Evolutionary conservation across 2,797 vertebrate genomes (phyloP).

Genomic region (Decapterus maruadsi): DNA sequence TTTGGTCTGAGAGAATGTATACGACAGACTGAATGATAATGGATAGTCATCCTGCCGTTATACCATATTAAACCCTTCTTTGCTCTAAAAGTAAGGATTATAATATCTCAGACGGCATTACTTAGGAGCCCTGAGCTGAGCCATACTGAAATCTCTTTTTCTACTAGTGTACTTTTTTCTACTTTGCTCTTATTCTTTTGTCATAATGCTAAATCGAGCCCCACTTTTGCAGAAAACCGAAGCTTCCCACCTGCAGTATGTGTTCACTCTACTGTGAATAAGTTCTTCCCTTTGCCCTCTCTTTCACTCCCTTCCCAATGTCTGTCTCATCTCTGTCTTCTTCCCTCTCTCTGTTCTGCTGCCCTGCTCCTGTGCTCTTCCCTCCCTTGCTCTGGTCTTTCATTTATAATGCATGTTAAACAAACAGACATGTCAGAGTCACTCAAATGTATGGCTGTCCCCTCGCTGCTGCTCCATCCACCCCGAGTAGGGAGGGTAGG

Average conservation of each 20-base stretch:
- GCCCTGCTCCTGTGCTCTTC: constrained; percentile 41
- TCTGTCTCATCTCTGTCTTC: constrained; percentile 21
- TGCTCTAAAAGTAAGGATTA: constrained; percentile 19
- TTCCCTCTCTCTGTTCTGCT: constrained; percentile 32
- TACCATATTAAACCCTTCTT: constrained; percentile 1
- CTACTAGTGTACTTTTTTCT: constrained; percentile 1
- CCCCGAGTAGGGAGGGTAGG: constrained; percentile 4
- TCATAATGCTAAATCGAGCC: neutral
- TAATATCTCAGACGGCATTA: constrained; percentile 22
- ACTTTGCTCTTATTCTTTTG: constrained; percentile 9
- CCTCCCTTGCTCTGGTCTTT: constrained; percentile 61
- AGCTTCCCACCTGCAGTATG: constrained; percentile 27
- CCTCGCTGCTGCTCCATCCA: constrained; percentile 36
- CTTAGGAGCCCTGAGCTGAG: constrained; percentile 20
- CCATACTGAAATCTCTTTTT: constrained; percentile 26
- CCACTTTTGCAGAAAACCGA: constrained; percentile 28
- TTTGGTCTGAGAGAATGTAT: constrained; percentile 44
- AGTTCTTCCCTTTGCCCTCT: constrained; percentile 29
- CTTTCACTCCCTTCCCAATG: constrained; percentile 3
- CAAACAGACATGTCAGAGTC: constrained; percentile 79
- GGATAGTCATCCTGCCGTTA: constrained; percentile 9
- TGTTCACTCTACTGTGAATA: constrained; percentile 39
- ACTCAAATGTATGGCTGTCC: constrained; percentile 65
- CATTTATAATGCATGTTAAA: constrained; percentile 80
- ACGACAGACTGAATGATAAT: constrained; percentile 49